phyloP scores from a whole-genome alignment of 2,113 vertebrate genomes.

The Labeo catla region DNA sequence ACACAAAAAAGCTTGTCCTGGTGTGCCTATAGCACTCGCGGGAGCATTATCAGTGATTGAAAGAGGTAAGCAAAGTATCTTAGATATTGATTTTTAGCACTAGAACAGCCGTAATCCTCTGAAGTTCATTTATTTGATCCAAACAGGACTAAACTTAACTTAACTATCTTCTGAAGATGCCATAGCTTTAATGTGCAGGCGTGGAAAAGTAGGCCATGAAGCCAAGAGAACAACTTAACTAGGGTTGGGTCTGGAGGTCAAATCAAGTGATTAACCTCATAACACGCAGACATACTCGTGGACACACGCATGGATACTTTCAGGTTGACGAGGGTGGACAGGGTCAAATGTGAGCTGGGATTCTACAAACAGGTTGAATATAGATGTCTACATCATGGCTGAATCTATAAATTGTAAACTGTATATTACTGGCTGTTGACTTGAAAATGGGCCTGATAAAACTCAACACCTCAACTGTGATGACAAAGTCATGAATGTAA shows the following conservation, averaged over 20 bases:
- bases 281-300: neutral
- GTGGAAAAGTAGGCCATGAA: neutral
- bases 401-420: neutral
- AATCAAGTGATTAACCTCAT: constrained; percentile 29
- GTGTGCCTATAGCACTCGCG: neutral
- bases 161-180: neutral
- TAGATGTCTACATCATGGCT: neutral
- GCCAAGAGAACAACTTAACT: neutral
- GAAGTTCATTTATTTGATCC: neutral
- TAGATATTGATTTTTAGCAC: neutral
- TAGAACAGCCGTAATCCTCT: neutral
- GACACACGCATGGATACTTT: neutral
- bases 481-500: neutral
- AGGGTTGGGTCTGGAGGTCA: constrained; percentile 12
- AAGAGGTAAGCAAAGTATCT: neutral
- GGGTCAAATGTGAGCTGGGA: constrained; percentile 1
- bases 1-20: neutral
- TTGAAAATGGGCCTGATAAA: neutral
- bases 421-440: neutral
- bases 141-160: neutral
- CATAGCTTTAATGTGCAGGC: neutral
- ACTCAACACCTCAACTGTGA: neutral
- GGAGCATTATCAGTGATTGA: neutral
- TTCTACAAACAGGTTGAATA: constrained; percentile 4
- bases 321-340: neutral